phyloP scores from a whole-genome alignment of 2,113 vertebrate genomes.

The Alosa alosa region DNA sequence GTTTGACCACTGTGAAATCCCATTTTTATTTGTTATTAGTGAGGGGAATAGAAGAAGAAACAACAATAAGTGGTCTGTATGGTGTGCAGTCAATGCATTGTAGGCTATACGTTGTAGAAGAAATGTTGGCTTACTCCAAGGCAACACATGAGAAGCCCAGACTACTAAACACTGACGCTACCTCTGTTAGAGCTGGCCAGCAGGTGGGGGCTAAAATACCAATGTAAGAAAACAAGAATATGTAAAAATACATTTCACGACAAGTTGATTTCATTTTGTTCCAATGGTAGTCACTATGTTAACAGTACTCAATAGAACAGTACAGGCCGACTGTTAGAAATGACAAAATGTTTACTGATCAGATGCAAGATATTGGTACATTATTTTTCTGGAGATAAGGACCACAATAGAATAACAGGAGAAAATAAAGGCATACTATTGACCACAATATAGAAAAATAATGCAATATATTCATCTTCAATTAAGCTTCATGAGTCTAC shows the following conservation, averaged over 20 bases:
- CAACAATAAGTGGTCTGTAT: not conserved
- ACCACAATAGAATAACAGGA: slow-evolving; percentile 48
- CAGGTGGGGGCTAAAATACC: not conserved
- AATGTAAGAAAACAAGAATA: not conserved
- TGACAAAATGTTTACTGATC: not conserved
- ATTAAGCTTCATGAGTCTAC: slow-evolving; percentile 43
- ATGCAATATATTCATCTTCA: slow-evolving; percentile 46
- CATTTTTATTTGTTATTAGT: slow-evolving; percentile 55
- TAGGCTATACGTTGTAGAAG: not conserved
- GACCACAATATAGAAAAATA: slow-evolving; percentile 45
- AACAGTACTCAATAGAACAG: not conserved
- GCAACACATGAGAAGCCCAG: not conserved
- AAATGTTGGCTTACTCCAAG: not conserved
- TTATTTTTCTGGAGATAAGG: slow-evolving; percentile 24
- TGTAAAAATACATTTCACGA: slow-evolving; percentile 13
- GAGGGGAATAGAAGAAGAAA: slow-evolving; percentile 47
- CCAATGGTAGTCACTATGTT: not conserved
- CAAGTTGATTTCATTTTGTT: not conserved
- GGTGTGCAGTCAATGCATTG: not conserved
- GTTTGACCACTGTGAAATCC: slow-evolving; percentile 1
- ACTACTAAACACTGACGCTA: not conserved
- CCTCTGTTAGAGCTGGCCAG: not conserved
- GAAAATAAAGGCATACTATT: slow-evolving; percentile 37
- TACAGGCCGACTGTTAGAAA: not conserved
- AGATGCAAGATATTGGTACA: not conserved